phyloP scores from a whole-genome alignment of 2,113 vertebrate genomes.

The Eulemur macaco region DNA sequence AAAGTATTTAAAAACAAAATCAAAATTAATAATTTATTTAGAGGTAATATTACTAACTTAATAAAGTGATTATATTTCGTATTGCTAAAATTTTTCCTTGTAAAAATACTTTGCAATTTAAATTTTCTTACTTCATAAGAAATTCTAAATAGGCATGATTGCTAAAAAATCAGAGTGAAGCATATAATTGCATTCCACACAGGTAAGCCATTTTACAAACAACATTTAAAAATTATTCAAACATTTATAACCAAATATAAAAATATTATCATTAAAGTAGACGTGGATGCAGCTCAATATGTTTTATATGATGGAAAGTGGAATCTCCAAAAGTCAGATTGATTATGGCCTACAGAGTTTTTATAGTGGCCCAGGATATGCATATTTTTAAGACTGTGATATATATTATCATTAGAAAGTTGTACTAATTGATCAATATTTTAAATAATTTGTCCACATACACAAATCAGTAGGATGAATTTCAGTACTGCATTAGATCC shows the following conservation, averaged over 20 bases:
- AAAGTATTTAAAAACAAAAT: not conserved
- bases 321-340: not conserved
- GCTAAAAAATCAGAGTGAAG: not conserved
- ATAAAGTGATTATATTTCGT: not conserved
- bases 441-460: not conserved
- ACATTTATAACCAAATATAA: not conserved
- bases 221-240: not conserved
- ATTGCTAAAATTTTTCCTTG: not conserved
- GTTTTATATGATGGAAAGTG: not conserved
- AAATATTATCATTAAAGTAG: not conserved
- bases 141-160: not conserved
- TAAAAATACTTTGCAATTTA: not conserved
- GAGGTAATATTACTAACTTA: not conserved
- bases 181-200: not conserved
- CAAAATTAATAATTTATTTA: not conserved
- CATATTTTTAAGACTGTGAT: not conserved
- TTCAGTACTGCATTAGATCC: not conserved
- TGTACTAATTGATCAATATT: not conserved
- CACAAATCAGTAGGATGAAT: not conserved
- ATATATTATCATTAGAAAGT: not conserved
- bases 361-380: not conserved
- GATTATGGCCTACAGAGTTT: not conserved
- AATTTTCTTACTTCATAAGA: not conserved
- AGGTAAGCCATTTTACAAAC: not conserved
- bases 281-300: not conserved